phyloP scores from a whole-genome alignment of 2,888 invertebrate species.

The Muscina levida region DNA sequence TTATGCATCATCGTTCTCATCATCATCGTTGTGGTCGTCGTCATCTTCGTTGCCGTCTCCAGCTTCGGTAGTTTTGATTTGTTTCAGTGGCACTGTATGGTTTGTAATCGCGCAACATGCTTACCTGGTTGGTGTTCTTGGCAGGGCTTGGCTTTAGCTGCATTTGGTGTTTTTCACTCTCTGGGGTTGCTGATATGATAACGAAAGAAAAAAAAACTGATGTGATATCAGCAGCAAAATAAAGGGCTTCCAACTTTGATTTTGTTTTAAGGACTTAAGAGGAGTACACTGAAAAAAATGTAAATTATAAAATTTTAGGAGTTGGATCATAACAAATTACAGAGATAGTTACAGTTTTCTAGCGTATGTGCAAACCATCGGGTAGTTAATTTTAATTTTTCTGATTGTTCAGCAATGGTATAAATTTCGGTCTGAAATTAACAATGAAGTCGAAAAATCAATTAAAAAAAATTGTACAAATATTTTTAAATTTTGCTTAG shows the following conservation, averaged over 20 bases:
- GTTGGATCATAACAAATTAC: no score
- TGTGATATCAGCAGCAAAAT: conserved; percentile 49
- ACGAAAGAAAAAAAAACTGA: conserved; percentile 45
- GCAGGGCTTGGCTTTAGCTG: conserved; percentile 42
- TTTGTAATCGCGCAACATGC: conserved; percentile 59
- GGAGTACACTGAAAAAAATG: conserved; percentile 39
- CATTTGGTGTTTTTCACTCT: conserved; percentile 37
- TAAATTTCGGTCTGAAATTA: no score
- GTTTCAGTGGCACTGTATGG: conserved; percentile 68
- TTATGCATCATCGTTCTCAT: not conserved
- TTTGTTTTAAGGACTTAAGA: not conserved
- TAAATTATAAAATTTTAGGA: no score
- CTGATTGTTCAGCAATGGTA: no score
- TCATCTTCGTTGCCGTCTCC: no score
- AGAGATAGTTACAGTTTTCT: no score
- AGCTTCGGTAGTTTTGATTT: conserved; percentile 67
- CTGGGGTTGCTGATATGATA: conserved; percentile 54
- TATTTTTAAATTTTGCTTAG: no score
- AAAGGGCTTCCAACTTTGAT: conserved; percentile 53
- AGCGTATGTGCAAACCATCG: no score
- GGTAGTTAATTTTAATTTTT: no score
- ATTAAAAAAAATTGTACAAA: no score
- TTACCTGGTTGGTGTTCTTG: conserved; percentile 62
- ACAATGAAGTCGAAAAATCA: no score
- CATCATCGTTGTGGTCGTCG: no score